phyloP scores from a whole-genome alignment of 2,113 vertebrate species.

The Holacanthus passer region DNA sequence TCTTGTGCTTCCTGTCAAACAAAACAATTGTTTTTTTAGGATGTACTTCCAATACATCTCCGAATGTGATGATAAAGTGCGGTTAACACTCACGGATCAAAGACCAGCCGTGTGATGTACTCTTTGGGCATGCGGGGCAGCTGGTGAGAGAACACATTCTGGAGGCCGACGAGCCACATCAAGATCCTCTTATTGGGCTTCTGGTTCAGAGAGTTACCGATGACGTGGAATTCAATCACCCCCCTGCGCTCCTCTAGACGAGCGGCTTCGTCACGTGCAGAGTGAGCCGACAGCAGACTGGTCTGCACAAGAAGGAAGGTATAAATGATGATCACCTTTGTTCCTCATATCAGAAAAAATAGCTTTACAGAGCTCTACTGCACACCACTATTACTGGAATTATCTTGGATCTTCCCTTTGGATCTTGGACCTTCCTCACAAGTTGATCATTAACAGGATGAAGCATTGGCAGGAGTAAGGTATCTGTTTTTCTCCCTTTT shows the following conservation, averaged over 20 bases:
- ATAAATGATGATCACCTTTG: neutral
- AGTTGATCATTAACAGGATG: neutral
- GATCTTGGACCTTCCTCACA: too few species aligned
- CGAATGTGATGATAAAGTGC: neutral
- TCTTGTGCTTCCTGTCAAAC: conserved; percentile 95
- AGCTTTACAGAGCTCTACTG: neutral
- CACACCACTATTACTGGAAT: neutral
- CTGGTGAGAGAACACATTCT: conserved; percentile 99
- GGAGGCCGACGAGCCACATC: conserved; percentile 98
- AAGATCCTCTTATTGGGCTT: conserved; percentile 98
- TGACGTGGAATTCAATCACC: conserved; percentile 97
- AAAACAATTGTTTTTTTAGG: neutral
- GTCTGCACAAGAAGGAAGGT: conserved; percentile 81
- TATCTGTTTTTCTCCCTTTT: too few species aligned
- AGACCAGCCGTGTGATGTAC: conserved; percentile 97
- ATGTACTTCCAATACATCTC: too few species aligned
- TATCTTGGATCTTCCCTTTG: too few species aligned
- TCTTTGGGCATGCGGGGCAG: conserved; percentile 99
- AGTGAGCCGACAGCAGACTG: conserved; percentile 95
- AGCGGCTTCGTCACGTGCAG: conserved; percentile 94
- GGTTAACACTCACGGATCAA: conserved; percentile 91
- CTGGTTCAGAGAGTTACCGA: conserved; percentile 96
- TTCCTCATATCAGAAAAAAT: neutral
- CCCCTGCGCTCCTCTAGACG: conserved; percentile 95
- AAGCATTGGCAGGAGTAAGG: neutral